Percentiles rank a stretch among this genome's conserved stretches.
Evolutionary conservation across 2,888 invertebrate genomes (phyloP).

Genomic region (Nomada hirtipes): DNA sequence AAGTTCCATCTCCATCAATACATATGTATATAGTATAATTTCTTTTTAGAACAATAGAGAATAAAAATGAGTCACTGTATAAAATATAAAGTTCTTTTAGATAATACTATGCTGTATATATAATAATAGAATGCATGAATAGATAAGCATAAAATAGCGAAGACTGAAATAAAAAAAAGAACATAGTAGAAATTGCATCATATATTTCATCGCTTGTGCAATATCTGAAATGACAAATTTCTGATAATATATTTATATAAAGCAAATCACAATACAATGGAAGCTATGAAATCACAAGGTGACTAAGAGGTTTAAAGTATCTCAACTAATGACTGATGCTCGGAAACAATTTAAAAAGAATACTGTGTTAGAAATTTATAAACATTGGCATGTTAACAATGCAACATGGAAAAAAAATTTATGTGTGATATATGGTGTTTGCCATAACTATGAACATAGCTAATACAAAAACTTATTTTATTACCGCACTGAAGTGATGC

Average conservation of each 20-base stretch:
- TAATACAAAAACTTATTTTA: background rate
- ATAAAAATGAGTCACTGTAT: conserved; percentile 1
- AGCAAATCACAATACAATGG: conserved; percentile 20
- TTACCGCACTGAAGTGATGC: background rate
- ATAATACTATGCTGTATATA: background rate
- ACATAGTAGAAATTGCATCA: conserved; percentile 35
- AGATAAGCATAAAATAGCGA: background rate
- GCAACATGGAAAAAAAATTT: background rate
- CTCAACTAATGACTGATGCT: background rate
- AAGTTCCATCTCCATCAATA: conserved; percentile 14
- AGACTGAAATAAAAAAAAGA: background rate
- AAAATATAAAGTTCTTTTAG: conserved; percentile 9
- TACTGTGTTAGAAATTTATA: background rate
- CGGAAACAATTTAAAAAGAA: background rate
- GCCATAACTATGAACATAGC: no score
- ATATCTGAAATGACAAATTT: conserved; percentile 16
- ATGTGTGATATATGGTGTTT: no score
- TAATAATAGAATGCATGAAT: background rate
- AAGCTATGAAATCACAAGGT: conserved; percentile 12
- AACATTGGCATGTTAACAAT: background rate
- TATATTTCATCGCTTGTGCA: background rate
- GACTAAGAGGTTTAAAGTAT: conserved; percentile 42
- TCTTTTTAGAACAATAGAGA: conserved; percentile 16
- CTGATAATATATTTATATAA: conserved; percentile 12
- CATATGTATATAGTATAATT: conserved; percentile 29